These are phyloP conservation scores for Pithys albifrons DNA, from an alignment of 2,113 vertebrate species.

Conservation along the genomic window DNA sequence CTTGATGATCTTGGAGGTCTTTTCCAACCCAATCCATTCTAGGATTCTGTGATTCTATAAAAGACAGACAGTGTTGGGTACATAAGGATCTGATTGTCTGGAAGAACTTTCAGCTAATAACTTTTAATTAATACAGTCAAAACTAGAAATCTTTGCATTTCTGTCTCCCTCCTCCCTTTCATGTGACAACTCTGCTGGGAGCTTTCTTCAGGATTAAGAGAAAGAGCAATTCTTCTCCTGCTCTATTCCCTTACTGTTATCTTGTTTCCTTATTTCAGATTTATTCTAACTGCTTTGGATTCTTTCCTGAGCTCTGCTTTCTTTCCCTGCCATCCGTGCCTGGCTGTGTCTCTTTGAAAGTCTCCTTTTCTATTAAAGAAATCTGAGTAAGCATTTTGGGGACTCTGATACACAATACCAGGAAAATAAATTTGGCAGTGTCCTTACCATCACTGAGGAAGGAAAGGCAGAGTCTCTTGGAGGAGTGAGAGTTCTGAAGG, in stretches of 20 bases:
- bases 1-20: no score
- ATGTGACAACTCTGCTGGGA: background rate
- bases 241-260: background rate
- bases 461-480: background rate
- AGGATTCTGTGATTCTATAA: no score
- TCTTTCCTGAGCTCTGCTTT: background rate
- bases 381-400: background rate
- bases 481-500: background rate
- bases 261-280: conserved; percentile 10
- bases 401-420: background rate
- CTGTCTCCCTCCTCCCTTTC: no score
- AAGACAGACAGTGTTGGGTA: no score
- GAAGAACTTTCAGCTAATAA: no score
- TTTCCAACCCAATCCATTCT: no score
- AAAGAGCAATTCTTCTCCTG: background rate
- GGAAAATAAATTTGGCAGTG: conserved; percentile 20
- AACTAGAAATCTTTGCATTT: no score
- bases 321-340: background rate
- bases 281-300: background rate
- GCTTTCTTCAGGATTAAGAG: background rate
- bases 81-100: no score
- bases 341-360: conserved; percentile 1
- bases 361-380: conserved; percentile 39
- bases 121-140: no score
- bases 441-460: background rate